Evolutionary conservation across 2,888 invertebrate species (phyloP).

Genomic region (Phania funesta): DNA sequence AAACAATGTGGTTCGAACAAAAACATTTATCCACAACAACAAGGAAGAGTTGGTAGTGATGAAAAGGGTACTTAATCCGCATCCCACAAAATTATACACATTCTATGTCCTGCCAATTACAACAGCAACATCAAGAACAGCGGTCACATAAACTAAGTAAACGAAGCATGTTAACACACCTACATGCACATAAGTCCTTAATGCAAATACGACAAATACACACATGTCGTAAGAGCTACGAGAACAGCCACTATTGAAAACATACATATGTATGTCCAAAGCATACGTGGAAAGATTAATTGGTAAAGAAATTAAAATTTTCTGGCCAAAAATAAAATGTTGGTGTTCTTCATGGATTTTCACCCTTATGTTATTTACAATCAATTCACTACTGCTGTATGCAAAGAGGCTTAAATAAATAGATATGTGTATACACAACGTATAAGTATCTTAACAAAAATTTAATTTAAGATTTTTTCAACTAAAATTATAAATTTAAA

Average conservation of each 20-base stretch:
- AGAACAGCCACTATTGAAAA: conserved; percentile 9
- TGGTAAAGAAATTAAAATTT: conserved; percentile 64
- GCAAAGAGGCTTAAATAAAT: too few relatives aligned
- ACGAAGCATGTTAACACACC: neutral
- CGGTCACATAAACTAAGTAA: conserved; percentile 17
- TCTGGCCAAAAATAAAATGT: conserved; percentile 49
- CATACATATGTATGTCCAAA: conserved; percentile 51
- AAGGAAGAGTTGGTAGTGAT: neutral
- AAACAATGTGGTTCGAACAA: neutral
- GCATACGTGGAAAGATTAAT: conserved; percentile 67
- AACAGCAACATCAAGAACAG: neutral
- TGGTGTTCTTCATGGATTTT: conserved; percentile 21
- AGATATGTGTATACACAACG: too few relatives aligned
- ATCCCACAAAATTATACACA: conserved; percentile 17
- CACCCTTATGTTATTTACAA: conserved; percentile 28
- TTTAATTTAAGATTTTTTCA: too few relatives aligned
- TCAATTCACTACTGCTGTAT: too few relatives aligned
- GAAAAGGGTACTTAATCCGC: conserved; percentile 40
- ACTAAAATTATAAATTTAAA: too few relatives aligned
- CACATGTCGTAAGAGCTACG: neutral
- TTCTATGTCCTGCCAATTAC: conserved; percentile 12
- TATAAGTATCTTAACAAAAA: too few relatives aligned
- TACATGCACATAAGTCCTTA: neutral
- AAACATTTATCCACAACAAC: neutral
- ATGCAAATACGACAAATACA: neutral